A percentile compares a stretch with the other conserved stretches of the same genome.
phyloP scores from a whole-genome alignment of 2,797 vertebrate genomes.

The Fundulus diaphanus region DNA sequence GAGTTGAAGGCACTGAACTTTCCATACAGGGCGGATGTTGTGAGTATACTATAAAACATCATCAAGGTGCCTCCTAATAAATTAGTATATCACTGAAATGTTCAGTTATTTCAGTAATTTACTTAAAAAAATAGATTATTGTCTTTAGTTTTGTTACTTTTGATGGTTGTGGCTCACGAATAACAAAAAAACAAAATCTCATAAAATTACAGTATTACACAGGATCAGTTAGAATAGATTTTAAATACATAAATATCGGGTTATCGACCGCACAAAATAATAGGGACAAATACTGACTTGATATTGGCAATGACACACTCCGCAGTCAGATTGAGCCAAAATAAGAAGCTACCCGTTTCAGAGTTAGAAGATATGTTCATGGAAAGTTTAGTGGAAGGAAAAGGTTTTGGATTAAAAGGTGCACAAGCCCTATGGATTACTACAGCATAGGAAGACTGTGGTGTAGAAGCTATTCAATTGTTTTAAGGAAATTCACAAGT shows the following conservation, averaged over 20 bases:
- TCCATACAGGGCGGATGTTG: constrained; percentile 76
- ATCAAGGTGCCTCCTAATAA: neutral
- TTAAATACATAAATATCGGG: neutral
- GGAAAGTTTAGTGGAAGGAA: neutral
- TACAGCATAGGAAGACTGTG: neutral
- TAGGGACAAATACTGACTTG: neutral
- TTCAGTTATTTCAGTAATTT: neutral
- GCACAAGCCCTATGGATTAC: neutral
- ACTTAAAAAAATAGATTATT: neutral
- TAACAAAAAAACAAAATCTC: neutral
- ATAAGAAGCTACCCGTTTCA: neutral
- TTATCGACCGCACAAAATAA: neutral
- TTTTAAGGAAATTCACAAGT: neutral
- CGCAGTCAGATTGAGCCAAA: neutral
- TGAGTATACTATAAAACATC: constrained; percentile 61
- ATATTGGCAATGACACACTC: neutral
- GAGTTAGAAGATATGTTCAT: neutral
- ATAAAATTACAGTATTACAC: neutral
- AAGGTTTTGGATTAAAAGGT: neutral
- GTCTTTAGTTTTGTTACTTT: neutral
- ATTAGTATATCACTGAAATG: neutral
- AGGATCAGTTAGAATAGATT: neutral
- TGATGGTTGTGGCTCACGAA: too few relatives aligned
- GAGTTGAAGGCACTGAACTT: constrained; percentile 87
- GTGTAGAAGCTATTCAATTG: neutral